Evolutionary conservation across 2,888 invertebrate genomes (phyloP).

Genomic region (Chironomus riparius): DNA sequence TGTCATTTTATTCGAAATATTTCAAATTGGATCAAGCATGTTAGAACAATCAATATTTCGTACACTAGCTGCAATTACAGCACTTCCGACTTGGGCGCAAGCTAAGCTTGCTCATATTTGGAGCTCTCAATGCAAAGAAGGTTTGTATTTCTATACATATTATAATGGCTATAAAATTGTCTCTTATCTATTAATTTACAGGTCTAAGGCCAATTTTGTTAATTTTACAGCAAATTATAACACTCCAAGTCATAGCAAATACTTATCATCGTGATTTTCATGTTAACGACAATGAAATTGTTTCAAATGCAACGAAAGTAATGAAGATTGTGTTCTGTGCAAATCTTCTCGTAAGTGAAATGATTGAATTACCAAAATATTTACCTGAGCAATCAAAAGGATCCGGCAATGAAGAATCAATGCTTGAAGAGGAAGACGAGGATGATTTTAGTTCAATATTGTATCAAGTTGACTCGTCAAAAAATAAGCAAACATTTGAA

Average conservation of each 20-base stretch:
- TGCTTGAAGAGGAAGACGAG: slow-evolving; percentile 41
- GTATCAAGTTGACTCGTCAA: slow-evolving; percentile 29
- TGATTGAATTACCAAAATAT: slow-evolving; percentile 44
- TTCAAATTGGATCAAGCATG: slow-evolving; percentile 51
- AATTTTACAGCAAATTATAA: slow-evolving; percentile 79
- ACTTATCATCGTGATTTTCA: slow-evolving; percentile 61
- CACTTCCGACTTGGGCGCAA: slow-evolving; percentile 62
- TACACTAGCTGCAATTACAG: slow-evolving; percentile 50
- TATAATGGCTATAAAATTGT: too few species aligned
- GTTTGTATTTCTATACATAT: slow-evolving; percentile 40
- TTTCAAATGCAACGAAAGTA: slow-evolving; percentile 77
- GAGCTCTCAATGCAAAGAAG: slow-evolving; percentile 59
- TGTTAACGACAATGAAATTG: slow-evolving; percentile 75
- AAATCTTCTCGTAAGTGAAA: slow-evolving; percentile 74
- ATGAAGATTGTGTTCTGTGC: slow-evolving; percentile 86
- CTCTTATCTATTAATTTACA: too few species aligned
- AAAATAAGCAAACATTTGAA: slow-evolving; percentile 36
- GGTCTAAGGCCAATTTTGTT: slow-evolving; percentile 51
- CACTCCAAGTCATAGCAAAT: slow-evolving; percentile 70
- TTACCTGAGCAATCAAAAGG: slow-evolving; percentile 41
- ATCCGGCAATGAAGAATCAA: slow-evolving; percentile 39
- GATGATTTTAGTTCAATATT: slow-evolving; percentile 30
- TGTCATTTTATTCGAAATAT: slow-evolving; percentile 71
- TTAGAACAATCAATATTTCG: slow-evolving; percentile 15
- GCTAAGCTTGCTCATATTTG: slow-evolving; percentile 72